Conservation (phyloP, 2,797 vertebrate species). For the Tenualosa thibaudeaui region DNA sequence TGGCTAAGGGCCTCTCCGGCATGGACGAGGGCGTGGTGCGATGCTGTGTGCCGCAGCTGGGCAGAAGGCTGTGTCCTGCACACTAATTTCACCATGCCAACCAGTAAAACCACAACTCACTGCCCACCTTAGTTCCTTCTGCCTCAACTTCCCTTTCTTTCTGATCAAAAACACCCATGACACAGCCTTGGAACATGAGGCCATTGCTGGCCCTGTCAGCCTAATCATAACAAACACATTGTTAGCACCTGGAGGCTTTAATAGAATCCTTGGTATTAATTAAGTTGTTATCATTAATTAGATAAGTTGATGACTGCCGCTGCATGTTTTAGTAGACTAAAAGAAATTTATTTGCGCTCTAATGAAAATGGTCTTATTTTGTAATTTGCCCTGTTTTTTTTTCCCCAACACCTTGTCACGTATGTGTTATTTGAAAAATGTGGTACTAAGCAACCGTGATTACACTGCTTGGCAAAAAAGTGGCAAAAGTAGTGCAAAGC, state of each 20-base stretch:
- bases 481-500: neutral
- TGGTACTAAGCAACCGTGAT: neutral
- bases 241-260: neutral
- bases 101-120: neutral
- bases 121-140: neutral
- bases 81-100: conserved; percentile 36
- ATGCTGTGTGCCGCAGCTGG: conserved; percentile 21
- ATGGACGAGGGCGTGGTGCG: conserved; percentile 38
- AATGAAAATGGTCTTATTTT: neutral
- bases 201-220: neutral
- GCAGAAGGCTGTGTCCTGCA: conserved; percentile 41
- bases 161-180: neutral
- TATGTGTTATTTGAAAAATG: neutral
- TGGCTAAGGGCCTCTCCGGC: conserved; percentile 37
- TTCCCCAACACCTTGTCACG: neutral
- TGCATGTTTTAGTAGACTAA: neutral
- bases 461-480: neutral
- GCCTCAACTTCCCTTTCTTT: neutral
- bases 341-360: neutral
- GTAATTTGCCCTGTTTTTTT: neutral
- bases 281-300: conserved; percentile 2
- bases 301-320: neutral
- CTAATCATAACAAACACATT: conserved; percentile 12
- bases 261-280: neutral
- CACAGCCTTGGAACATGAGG: neutral